phyloP scores from a whole-genome alignment of 2,797 vertebrate genomes.

The Picus viridis region DNA sequence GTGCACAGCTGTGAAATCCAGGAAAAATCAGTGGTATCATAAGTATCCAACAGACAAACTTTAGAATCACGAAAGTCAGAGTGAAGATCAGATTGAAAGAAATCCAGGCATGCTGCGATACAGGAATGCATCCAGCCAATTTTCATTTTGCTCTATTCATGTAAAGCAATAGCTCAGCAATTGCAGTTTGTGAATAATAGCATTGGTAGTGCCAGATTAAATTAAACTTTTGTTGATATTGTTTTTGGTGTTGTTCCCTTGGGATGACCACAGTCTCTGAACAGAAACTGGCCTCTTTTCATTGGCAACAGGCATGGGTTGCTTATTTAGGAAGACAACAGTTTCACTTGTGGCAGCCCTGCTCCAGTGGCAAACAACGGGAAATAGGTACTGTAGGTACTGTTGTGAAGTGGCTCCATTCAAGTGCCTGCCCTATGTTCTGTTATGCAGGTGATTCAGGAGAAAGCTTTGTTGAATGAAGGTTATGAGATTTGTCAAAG shows the following conservation, averaged over 20 bases:
- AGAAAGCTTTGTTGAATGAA: background rate
- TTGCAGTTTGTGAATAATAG: conserved; percentile 10
- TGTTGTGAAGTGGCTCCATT: background rate
- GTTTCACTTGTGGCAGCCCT: conserved; percentile 7
- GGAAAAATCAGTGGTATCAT: background rate
- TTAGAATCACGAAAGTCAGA: background rate
- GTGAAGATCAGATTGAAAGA: conserved; percentile 15
- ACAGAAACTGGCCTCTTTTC: conserved; percentile 18
- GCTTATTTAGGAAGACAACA: conserved; percentile 35
- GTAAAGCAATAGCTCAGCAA: conserved; percentile 28
- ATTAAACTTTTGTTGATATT: background rate
- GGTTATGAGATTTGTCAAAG: background rate
- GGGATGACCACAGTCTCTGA: conserved; percentile 11
- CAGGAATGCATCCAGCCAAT: conserved; percentile 3
- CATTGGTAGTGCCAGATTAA: conserved; percentile 31
- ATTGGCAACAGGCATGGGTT: background rate
- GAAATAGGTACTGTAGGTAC: background rate
- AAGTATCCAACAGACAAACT: background rate
- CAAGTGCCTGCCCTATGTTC: background rate
- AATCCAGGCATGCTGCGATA: conserved; percentile 9
- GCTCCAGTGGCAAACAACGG: background rate
- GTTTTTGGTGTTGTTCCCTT: background rate
- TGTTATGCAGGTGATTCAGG: background rate
- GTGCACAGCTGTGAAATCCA: background rate
- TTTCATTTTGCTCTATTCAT: conserved; percentile 63